Evolutionary conservation across 1,140 invertebrate genomes (phyloP), one percentile per base, ranked within the genome.

Genomic region (Lordiphosa mommai): DNA sequence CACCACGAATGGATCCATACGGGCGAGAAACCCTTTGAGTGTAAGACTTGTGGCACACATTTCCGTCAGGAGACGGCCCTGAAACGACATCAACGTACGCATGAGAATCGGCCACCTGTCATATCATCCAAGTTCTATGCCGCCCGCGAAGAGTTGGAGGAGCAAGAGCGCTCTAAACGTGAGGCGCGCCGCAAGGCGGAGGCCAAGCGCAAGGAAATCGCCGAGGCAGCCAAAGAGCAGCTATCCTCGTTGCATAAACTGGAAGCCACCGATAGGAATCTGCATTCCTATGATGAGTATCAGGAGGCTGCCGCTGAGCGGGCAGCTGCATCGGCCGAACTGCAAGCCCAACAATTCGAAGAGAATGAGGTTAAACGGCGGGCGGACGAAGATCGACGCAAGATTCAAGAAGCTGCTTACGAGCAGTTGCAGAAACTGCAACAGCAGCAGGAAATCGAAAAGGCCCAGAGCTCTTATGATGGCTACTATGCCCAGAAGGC

Each of bases 1-100:
- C 87, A 88, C 37, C 87, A 88, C 46, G 85, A 88, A 36, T 88
- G 87, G 87, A 88, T 85, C 0, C 87, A 88, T 4, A 88, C 87
- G 27, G 93, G 93, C 5, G 86, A 88, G 40, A 88, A 88, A 17
- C 86, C 86, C 0, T 86, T 86, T 14, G 86, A 86, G 47, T 88
- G 86, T 36, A 71, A 70, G 32, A 77, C 66, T 6, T 88, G 86
- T 37, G 86, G 82, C 6, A 88, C 84, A 1, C 76, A 82, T 46
- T 88, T 88, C 30, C 82, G 87, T 4, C 87, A 88, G 50, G 69
- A 86, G 36, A 86, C 85, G 23, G 87, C 87, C 2, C 30, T 88
- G 0, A 88, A 88, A 29, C 87, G 84, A 0, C 87, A 88, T 40
- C 85, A 87, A 49, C 72, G 87, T 3, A 82, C 85, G n/a, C 87